phyloP scores from a whole-genome alignment of 2,797 vertebrate species.

The Lagocephalus sceleratus region DNA sequence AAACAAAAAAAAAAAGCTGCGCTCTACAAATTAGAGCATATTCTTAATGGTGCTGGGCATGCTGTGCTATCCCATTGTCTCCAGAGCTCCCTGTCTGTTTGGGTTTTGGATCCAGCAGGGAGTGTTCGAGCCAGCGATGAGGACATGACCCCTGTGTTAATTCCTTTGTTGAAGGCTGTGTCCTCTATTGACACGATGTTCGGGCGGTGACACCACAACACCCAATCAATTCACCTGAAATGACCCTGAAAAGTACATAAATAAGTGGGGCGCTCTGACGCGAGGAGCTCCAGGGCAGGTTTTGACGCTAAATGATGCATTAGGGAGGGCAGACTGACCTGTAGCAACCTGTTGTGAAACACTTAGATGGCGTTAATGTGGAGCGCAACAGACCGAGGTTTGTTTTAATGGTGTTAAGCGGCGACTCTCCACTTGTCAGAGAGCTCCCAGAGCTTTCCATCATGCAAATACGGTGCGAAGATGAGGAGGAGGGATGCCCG shows the following conservation, averaged over 20 bases:
- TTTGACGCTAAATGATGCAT: conserved; percentile 4
- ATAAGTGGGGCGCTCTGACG: conserved; percentile 23
- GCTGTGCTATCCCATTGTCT: conserved; percentile 8
- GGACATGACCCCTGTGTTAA: conserved; percentile 47
- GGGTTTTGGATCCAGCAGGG: conserved; percentile 31
- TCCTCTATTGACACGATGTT: conserved; percentile 44
- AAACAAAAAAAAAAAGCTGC: too few species aligned
- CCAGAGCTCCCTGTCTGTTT: conserved; percentile 5
- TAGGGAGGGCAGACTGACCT: neutral
- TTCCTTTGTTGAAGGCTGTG: conserved; percentile 48
- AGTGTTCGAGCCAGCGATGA: conserved; percentile 39
- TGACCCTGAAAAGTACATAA: conserved; percentile 53
- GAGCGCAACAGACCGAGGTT: neutral
- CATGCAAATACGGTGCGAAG: too few species aligned
- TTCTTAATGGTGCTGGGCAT: conserved; percentile 14
- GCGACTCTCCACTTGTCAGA: too few species aligned
- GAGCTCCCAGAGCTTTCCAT: too few species aligned
- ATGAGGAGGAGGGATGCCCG: too few species aligned
- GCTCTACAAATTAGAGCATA: neutral
- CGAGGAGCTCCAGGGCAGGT: neutral
- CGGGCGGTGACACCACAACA: conserved; percentile 31
- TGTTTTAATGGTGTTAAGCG: neutral
- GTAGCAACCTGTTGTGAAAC: neutral
- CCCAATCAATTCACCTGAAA: conserved; percentile 53
- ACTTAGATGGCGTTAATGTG: too few species aligned